Conservation (phyloP, 2,888 invertebrate genomes). For the Biston stratarius region DNA sequence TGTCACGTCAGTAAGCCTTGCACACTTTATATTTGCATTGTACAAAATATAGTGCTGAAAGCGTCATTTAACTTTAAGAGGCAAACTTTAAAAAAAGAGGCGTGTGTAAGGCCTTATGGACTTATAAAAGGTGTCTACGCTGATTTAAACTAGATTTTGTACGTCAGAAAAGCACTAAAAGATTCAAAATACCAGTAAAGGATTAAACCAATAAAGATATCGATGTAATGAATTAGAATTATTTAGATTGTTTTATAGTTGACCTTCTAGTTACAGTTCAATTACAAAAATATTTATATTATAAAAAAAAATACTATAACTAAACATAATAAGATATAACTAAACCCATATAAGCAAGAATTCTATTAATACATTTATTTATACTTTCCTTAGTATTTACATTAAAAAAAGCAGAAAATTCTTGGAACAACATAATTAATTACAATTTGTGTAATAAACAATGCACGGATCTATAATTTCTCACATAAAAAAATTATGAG, state of each 20-base stretch:
- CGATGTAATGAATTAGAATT: neutral
- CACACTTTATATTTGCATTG: neutral
- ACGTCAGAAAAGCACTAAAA: conserved; percentile 70
- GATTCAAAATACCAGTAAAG: conserved; percentile 53
- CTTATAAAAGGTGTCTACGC: neutral
- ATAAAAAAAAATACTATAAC: neutral
- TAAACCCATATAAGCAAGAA: neutral
- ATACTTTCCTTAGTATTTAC: neutral
- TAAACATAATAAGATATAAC: neutral
- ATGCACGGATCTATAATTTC: neutral
- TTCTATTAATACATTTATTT: neutral
- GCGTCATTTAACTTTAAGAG: neutral
- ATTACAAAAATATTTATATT: neutral
- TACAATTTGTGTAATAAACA: neutral
- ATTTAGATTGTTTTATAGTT: neutral
- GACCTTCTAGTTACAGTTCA: neutral
- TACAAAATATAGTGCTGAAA: too few relatives aligned
- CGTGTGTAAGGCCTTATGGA: too few relatives aligned
- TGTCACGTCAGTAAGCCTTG: neutral
- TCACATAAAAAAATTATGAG: neutral
- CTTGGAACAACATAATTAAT: neutral
- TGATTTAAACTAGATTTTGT: conserved; percentile 17
- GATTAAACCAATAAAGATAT: neutral
- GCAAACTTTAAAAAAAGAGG: neutral
- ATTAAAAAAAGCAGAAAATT: neutral